These are phyloP conservation scores for Pristionchus entomophagus DNA, from an alignment of 2,888 invertebrate species.

Conservation along the genomic window DNA sequence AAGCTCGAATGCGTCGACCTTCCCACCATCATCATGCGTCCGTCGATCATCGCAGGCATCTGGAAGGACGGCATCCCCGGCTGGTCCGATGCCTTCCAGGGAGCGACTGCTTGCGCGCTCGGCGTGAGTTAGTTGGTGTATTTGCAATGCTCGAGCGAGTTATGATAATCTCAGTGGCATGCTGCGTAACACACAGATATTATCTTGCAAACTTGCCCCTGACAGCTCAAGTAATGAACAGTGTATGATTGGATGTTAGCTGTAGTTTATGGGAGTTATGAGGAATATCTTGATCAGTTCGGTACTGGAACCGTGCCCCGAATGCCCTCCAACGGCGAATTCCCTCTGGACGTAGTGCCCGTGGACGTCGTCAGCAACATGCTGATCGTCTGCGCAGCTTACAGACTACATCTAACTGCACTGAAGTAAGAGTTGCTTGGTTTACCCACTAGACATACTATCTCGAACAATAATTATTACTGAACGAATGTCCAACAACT, in stretches of 20 bases:
- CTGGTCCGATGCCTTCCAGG: conserved; percentile 26
- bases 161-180: not conserved
- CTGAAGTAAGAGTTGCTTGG: not conserved
- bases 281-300: not conserved
- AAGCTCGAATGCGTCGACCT: not conserved
- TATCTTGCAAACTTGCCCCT: no score
- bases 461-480: no score
- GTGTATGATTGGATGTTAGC: no score
- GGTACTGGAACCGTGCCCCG: conserved; percentile 10
- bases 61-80: conserved; percentile 37
- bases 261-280: no score
- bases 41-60: not conserved
- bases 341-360: not conserved
- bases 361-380: not conserved
- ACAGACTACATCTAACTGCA: not conserved
- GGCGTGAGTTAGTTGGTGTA: not conserved
- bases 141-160: not conserved
- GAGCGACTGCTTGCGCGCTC: not conserved
- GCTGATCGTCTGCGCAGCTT: conserved; percentile 8
- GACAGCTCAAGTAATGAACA: no score
- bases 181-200: no score
- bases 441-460: no score
- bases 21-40: conserved; percentile 11
- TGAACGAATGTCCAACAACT: not conserved
- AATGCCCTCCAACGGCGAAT: not conserved